Conservation (phyloP, 1,140 invertebrate genomes). For the Brachionus asplanchnoidis region DNA sequence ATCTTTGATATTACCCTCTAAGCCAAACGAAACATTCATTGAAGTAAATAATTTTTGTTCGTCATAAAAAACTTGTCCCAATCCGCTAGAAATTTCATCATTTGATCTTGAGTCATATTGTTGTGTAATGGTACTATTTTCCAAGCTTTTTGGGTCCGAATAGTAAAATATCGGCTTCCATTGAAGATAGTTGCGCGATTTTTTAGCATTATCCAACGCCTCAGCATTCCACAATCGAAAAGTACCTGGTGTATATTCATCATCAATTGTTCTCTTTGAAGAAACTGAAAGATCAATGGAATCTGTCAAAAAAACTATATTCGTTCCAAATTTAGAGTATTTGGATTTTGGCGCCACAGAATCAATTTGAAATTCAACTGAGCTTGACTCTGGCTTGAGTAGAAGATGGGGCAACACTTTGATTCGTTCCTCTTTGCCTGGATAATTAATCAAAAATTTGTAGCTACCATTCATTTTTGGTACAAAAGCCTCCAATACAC, state of each 20-base stretch:
- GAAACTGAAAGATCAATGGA: neutral
- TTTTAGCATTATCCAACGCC: neutral
- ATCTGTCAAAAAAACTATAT: neutral
- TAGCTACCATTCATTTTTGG: neutral
- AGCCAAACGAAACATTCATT: slow-evolving; percentile 35
- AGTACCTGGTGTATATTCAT: slow-evolving; percentile 37
- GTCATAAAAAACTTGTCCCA: slow-evolving; percentile 23
- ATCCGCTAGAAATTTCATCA: neutral
- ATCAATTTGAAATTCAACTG: slow-evolving; percentile 36
- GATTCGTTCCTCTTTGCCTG: neutral
- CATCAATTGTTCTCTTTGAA: slow-evolving; percentile 24
- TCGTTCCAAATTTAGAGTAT: slow-evolving; percentile 28
- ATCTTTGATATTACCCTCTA: slow-evolving; percentile 15
- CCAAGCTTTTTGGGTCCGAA: slow-evolving; percentile 19
- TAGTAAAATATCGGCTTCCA: slow-evolving; percentile 40
- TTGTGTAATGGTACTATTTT: slow-evolving; percentile 35
- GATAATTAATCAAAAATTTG: slow-evolving; percentile 12
- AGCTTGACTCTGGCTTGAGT: slow-evolving; percentile 2
- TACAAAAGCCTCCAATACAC: neutral
- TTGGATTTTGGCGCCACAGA: neutral
- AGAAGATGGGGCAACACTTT: slow-evolving; percentile 15
- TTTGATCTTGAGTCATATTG: slow-evolving; percentile 19
- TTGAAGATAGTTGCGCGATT: neutral
- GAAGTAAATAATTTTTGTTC: neutral
- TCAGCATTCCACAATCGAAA: slow-evolving; percentile 30